These are phyloP conservation scores for Sturmia bella DNA, from an alignment of 2,888 invertebrate species.

Conservation along the genomic window DNA sequence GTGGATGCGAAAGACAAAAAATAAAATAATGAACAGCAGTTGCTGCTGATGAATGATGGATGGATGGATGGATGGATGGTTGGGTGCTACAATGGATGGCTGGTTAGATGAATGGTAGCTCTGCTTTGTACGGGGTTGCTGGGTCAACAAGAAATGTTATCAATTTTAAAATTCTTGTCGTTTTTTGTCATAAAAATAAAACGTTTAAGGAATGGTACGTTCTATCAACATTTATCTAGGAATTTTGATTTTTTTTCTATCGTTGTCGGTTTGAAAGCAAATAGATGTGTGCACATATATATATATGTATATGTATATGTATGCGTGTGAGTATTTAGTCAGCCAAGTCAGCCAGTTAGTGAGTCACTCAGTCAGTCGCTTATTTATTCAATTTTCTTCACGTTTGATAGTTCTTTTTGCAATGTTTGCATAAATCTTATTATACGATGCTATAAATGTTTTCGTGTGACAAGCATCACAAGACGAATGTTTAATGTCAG, in stretches of 20 bases:
- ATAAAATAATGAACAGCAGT: too few relatives aligned
- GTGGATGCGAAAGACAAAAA: too few relatives aligned
- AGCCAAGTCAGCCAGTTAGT: too few relatives aligned
- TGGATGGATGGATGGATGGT: too few relatives aligned
- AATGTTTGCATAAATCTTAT: slow-evolving; percentile 68
- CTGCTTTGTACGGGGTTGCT: slow-evolving; percentile 31
- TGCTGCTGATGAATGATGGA: too few relatives aligned
- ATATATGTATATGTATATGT: too few relatives aligned
- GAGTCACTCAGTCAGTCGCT: slow-evolving; percentile 29
- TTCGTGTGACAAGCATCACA: slow-evolving; percentile 55
- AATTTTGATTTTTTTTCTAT: slow-evolving; percentile 19
- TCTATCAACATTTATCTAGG: slow-evolving; percentile 8
- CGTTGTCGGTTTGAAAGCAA: slow-evolving; percentile 12
- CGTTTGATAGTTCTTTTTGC: slow-evolving; percentile 24
- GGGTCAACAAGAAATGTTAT: slow-evolving; percentile 53
- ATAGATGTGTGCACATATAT: slow-evolving; percentile 32
- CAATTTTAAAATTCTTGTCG: slow-evolving; percentile 39
- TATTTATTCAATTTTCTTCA: slow-evolving; percentile 39
- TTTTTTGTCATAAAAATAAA: not conserved
- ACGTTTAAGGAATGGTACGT: not conserved
- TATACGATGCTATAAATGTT: slow-evolving; percentile 68
- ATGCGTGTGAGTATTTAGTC: too few relatives aligned
- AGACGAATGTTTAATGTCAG: slow-evolving; percentile 43
- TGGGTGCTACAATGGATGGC: too few relatives aligned
- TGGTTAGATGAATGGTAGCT: not conserved